Conservation (phyloP, 2,113 vertebrate genomes). For the Camelus dromedarius region DNA sequence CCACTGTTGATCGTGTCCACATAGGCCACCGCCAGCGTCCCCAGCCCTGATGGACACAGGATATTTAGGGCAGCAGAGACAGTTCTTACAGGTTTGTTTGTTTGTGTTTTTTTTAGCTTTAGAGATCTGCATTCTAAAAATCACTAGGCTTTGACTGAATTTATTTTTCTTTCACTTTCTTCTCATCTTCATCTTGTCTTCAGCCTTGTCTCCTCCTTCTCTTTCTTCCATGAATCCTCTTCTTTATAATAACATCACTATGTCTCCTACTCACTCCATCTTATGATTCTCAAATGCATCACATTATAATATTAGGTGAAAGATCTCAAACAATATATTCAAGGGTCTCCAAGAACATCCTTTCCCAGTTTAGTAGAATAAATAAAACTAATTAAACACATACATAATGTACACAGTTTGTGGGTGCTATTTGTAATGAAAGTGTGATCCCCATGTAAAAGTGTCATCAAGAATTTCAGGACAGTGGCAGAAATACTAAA, state of each 20-base stretch:
- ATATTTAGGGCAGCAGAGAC: not conserved
- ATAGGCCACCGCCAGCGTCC: conserved; percentile 69
- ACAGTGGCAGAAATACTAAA: not conserved
- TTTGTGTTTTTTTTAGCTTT: not conserved
- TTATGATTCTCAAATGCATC: not conserved
- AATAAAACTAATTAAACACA: not conserved
- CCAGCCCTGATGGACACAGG: conserved; percentile 70
- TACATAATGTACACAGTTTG: not conserved
- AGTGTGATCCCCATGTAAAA: not conserved
- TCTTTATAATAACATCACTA: not conserved
- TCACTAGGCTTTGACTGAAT: not conserved
- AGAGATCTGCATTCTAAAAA: not conserved
- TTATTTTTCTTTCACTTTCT: not conserved
- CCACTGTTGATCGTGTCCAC: conserved; percentile 81
- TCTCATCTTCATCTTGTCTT: not conserved
- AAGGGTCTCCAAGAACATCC: not conserved
- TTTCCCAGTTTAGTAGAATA: not conserved
- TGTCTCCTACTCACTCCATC: not conserved
- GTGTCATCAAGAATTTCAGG: not conserved
- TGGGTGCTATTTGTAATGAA: not conserved
- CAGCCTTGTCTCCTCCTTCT: not conserved
- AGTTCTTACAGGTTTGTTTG: not conserved
- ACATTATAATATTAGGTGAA: not conserved
- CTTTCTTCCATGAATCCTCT: not conserved
- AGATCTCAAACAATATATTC: not conserved